phyloP scores from a whole-genome alignment of 2,797 vertebrate genomes.

The Taeniopygia guttata region DNA sequence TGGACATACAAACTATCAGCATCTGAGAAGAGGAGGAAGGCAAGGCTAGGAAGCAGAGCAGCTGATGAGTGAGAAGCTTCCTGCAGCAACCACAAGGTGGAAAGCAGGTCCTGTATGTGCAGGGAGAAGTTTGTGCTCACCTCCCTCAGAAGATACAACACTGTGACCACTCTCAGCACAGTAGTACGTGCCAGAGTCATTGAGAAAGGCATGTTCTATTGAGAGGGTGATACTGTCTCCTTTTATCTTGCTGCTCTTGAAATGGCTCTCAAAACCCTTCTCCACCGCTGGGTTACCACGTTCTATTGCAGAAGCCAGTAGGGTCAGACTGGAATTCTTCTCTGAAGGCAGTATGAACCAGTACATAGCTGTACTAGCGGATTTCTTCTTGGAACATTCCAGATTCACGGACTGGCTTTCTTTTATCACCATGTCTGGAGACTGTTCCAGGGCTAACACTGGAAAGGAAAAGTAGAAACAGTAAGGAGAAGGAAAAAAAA shows the following conservation, averaged over 20 bases:
- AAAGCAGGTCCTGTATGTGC: not conserved
- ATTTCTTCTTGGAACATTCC: not conserved
- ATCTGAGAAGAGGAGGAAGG: not conserved
- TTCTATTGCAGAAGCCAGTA: not conserved
- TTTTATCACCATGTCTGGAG: not conserved
- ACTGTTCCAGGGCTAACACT: not conserved
- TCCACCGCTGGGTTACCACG: not conserved
- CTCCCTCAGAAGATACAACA: not conserved
- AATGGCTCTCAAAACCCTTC: not conserved
- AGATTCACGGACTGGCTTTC: not conserved
- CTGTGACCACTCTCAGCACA: not conserved
- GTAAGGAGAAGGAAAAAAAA: not conserved
- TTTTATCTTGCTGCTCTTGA: not conserved
- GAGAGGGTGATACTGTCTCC: not conserved
- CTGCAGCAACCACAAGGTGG: not conserved
- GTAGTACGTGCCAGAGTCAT: not conserved
- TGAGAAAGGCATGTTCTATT: not conserved
- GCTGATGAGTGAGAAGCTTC: not conserved
- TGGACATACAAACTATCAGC: not conserved
- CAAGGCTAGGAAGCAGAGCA: not conserved
- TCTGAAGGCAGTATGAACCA: not conserved
- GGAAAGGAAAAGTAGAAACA: rapidly evolving
- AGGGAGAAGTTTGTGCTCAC: not conserved
- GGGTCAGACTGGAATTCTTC: not conserved
- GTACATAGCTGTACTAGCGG: rapidly evolving